These are phyloP conservation scores for Gerris buenoi DNA, from an alignment of 1,140 invertebrate species.

Conservation along the genomic window DNA sequence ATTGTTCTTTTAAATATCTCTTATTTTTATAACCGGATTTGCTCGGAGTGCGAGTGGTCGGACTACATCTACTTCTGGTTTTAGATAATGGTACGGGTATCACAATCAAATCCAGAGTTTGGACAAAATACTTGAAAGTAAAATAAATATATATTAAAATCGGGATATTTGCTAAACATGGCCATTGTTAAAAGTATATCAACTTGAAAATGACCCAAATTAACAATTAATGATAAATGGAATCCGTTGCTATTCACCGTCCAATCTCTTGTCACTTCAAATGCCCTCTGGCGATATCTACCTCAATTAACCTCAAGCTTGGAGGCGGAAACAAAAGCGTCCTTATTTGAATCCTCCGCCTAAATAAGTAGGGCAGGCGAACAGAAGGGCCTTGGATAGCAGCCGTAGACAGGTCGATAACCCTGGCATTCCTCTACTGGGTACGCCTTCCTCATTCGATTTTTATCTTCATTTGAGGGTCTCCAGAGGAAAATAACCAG, in stretches of 20 bases:
- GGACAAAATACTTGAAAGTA: no score
- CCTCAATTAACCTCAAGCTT: not conserved
- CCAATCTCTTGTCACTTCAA: no score
- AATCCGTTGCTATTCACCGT: not conserved
- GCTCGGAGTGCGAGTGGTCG: no score
- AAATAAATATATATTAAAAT: no score
- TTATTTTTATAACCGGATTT: no score
- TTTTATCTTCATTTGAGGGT: not conserved
- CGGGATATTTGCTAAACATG: no score
- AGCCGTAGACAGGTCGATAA: not conserved
- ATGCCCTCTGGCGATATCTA: no score
- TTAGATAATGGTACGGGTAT: no score
- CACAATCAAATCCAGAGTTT: no score
- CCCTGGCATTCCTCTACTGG: not conserved
- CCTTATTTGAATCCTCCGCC: not conserved
- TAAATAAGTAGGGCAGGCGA: not conserved
- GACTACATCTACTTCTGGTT: no score
- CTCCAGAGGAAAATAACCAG: no score
- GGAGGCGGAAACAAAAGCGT: not conserved
- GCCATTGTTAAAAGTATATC: not conserved
- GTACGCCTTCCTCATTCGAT: not conserved
- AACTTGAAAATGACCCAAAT: not conserved
- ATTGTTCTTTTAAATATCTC: no score
- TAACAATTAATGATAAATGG: not conserved
- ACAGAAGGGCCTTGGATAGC: not conserved